A percentile compares a stretch with the other conserved stretches of the same genome.
These are phyloP conservation scores for Sebastes cheni DNA, from an alignment of 2,797 vertebrate species.

Conservation along the genomic window DNA sequence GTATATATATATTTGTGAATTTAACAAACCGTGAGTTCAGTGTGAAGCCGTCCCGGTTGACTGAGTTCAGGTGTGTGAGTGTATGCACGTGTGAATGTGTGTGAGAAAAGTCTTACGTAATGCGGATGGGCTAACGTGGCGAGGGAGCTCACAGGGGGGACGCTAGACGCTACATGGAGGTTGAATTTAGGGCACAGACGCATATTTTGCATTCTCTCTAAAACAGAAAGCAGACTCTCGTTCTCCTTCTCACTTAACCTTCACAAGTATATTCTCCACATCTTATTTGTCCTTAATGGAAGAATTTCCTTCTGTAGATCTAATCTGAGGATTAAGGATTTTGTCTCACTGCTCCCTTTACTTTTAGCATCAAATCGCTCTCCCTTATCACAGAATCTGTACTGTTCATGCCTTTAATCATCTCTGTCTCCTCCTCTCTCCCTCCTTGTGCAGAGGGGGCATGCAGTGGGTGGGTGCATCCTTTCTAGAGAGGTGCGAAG, in stretches of 20 bases:
- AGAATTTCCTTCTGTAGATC: slow-evolving; percentile 29
- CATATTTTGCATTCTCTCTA: slow-evolving; percentile 18
- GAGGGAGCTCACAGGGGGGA: slow-evolving; percentile 28
- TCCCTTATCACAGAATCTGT: slow-evolving; percentile 19
- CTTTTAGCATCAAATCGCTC: slow-evolving; percentile 12
- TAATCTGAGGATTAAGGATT: slow-evolving; percentile 60
- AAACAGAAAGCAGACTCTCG: not conserved
- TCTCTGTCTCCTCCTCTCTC: slow-evolving; percentile 54
- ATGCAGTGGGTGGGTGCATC: slow-evolving; percentile 79
- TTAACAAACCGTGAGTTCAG: not conserved
- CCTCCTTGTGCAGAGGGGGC: slow-evolving; percentile 77
- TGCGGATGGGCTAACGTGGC: slow-evolving; percentile 53
- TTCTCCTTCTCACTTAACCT: slow-evolving; percentile 36
- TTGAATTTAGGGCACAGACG: slow-evolving; percentile 63
- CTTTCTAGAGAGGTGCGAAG: slow-evolving; percentile 85
- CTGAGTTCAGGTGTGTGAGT: slow-evolving; percentile 56
- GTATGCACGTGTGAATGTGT: slow-evolving; percentile 21
- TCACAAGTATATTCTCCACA: slow-evolving; percentile 18
- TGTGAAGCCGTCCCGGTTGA: not conserved
- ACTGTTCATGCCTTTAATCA: slow-evolving; percentile 48
- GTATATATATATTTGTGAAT: not conserved
- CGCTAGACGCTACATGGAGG: slow-evolving; percentile 13
- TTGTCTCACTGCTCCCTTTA: slow-evolving; percentile 17
- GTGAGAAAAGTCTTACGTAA: slow-evolving; percentile 66
- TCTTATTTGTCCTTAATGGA: slow-evolving; percentile 13